These are phyloP conservation scores for Notechis scutatus DNA, from an alignment of 2,113 vertebrate genomes.

Conservation along the genomic window DNA sequence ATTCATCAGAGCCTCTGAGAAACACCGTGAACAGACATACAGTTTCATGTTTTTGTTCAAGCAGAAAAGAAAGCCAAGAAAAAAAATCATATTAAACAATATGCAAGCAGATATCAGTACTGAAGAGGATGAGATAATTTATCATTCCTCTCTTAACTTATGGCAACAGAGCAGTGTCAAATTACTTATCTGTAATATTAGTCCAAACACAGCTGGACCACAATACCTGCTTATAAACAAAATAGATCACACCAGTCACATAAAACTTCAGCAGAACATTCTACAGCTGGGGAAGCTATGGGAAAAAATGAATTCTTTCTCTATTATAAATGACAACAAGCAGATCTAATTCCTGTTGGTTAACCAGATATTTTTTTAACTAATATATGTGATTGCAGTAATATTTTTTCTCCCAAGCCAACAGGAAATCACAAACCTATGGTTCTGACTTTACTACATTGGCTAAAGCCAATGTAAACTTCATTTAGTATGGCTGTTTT, in stretches of 20 bases:
- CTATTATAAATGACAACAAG: background rate
- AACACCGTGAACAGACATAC: background rate
- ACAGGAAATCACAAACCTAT: slow-evolving; percentile 1
- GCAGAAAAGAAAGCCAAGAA: background rate
- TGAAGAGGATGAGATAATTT: background rate
- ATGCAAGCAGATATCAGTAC: background rate
- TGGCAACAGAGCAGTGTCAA: background rate
- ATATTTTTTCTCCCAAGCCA: background rate
- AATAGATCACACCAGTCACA: background rate
- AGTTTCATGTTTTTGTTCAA: background rate
- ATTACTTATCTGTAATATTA: background rate
- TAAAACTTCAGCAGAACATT: background rate
- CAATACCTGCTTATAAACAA: background rate
- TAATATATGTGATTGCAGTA: background rate
- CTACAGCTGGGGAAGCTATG: background rate
- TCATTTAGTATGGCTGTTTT: slow-evolving; percentile 3
- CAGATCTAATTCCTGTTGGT: background rate
- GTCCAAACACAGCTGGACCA: background rate
- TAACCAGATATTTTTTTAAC: background rate
- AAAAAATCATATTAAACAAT: background rate
- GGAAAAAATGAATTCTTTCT: background rate
- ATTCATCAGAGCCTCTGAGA: background rate
- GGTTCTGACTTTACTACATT: background rate
- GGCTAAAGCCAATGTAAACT: slow-evolving; percentile 6
- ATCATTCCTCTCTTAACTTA: background rate